Evolutionary conservation across 2,797 vertebrate genomes (phyloP).

Genomic region (Sciurus carolinensis): DNA sequence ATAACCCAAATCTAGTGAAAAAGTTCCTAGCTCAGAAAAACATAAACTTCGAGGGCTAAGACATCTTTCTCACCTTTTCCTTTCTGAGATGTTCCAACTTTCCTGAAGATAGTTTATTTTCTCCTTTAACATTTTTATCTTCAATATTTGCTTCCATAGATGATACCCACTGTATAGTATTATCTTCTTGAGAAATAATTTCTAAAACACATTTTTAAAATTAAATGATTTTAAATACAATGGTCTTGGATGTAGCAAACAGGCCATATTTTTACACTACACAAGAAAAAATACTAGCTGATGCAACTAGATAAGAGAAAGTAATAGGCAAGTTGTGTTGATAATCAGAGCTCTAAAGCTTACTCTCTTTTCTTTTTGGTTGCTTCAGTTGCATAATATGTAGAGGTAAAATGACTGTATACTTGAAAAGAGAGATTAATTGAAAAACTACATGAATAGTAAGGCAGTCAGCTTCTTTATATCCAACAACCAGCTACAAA

Average conservation of each 20-base stretch:
- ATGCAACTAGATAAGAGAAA: background rate
- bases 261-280: conserved; percentile 2
- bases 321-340: background rate
- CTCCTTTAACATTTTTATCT: conserved; percentile 85
- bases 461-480: conserved; percentile 3
- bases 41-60: background rate
- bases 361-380: background rate
- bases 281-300: background rate
- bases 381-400: background rate
- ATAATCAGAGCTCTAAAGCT: conserved; percentile 3
- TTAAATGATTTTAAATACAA: conserved; percentile 33
- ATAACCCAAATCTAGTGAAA: background rate
- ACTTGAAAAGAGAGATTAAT: background rate
- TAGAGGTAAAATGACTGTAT: background rate
- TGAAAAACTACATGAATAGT: conserved; percentile 45
- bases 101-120: conserved; percentile 90
- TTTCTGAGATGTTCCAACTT: conserved; percentile 94
- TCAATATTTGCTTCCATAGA: conserved; percentile 90
- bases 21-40: conserved; percentile 46
- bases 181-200: conserved; percentile 68
- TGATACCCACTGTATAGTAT: conserved; percentile 94
- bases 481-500: conserved; percentile 32
- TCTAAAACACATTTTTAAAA: conserved; percentile 74
- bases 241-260: background rate
- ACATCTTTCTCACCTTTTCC: conserved; percentile 92